Base-by-base conservation (phyloP, 2,113 vertebrate species). In the Rhinolophus sinicus region DNA sequence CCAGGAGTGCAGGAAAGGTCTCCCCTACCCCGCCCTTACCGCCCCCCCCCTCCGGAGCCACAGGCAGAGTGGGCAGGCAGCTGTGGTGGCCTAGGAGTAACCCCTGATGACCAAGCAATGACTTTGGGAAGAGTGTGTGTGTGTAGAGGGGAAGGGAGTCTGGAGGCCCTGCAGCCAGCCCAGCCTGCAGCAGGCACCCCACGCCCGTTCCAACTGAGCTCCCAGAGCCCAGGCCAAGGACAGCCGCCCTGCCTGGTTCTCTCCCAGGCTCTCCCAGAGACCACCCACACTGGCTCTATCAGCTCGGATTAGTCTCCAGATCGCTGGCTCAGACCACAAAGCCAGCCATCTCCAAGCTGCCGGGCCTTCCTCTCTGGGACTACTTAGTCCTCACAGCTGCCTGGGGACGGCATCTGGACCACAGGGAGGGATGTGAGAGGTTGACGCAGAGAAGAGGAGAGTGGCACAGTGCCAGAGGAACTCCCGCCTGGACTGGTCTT, bases 251-350 rank as follows among this genome's bases (percentile, higher is more conserved):
- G 35, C 52, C 64, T 30, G 33, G 56, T 83, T 88, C 65, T 92
- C 85, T 94, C 92, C 82, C 94, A 58, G 78, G 58, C 93, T 40
- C 26, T 83, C 60, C 69, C 30, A 0, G 88, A 87, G 97, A 94
- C 97, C 97, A 98, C 97, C 97, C 97, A 97, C 82, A 0, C 1
- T 33, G 93, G 81, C 50, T 38, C 83, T 88, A 90, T 97, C 96
- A 78, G 90, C 58, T 54, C 15, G 12, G n/a, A 38, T 90, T 67
- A 8, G 35, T 33, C 70, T 95, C 88, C 77, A 40, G 72, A 54
- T 72, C 67, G 38, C 38, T 2, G 38, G 50, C 82, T 70, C 30
- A 33, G 52, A 56, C 44, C 73, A 40, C 77, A 72, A 72, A 62
- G 47, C 18, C 15, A 1, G 21, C 70, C 12, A 19, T 64, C 52